phyloP scores from a whole-genome alignment of 2,113 vertebrate species.

The Spea bombifrons region DNA sequence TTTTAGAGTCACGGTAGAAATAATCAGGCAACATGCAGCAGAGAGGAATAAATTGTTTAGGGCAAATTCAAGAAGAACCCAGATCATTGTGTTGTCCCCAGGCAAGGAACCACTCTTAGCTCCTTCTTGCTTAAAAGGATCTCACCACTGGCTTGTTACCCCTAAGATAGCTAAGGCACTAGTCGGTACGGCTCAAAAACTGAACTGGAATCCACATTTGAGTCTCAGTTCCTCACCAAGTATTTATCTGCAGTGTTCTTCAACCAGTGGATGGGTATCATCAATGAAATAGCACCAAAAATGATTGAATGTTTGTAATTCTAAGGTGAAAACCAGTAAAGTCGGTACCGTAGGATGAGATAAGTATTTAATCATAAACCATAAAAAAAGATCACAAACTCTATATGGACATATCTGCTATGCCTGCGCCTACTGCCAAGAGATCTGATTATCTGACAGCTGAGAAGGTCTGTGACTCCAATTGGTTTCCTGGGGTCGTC shows the following conservation, averaged over 20 bases:
- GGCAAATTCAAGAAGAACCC: constrained; percentile 20
- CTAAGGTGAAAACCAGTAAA: not conserved
- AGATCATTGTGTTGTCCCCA: constrained; percentile 10
- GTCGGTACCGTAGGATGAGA: not conserved
- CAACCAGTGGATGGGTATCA: not conserved
- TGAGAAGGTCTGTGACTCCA: not conserved
- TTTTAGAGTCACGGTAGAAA: constrained; percentile 7
- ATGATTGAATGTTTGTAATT: too few relatives aligned
- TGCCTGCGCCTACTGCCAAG: not conserved
- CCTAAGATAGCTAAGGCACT: not conserved
- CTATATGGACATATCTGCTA: constrained; percentile 3
- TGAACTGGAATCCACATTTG: not conserved
- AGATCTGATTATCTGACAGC: not conserved
- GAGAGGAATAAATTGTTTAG: constrained; percentile 12
- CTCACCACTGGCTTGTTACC: not conserved
- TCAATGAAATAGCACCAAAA: not conserved
- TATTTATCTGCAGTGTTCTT: not conserved
- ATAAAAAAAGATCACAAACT: not conserved
- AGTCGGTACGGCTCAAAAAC: not conserved
- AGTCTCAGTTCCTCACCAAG: too few relatives aligned
- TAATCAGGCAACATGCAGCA: constrained; percentile 15
- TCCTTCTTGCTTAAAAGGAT: not conserved
- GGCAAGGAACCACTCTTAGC: not conserved
- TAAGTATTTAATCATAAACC: not conserved
- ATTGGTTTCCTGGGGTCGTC: not conserved